Evolutionary conservation across 2,113 vertebrate genomes (phyloP).

Genomic region (Tor tambroides): DNA sequence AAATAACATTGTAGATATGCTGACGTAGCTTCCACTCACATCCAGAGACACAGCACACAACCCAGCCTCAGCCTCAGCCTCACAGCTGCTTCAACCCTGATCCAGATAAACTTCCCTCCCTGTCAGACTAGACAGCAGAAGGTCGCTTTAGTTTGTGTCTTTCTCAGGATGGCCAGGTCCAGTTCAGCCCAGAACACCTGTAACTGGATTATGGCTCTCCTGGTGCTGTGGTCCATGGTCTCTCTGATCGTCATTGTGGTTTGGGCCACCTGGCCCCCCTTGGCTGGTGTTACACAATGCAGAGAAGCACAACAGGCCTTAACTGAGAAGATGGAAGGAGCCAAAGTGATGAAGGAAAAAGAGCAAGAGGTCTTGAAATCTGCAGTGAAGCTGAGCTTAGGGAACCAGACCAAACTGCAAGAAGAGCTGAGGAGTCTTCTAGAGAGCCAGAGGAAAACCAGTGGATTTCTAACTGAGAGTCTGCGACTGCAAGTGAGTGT

Average conservation of each 20-base stretch:
- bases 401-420: constrained; percentile 43
- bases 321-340: constrained; percentile 43
- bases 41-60: background rate
- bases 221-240: constrained; percentile 58
- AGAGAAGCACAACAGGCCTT: background rate
- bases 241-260: constrained; percentile 59
- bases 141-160: background rate
- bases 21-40: background rate
- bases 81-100: background rate
- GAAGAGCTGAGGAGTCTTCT: constrained; percentile 29
- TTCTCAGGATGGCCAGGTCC: constrained; percentile 46
- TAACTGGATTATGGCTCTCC: constrained; percentile 48
- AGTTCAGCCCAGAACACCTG: constrained; percentile 38
- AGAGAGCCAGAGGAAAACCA: constrained; percentile 21
- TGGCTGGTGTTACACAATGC: constrained; percentile 34
- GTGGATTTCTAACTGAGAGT: constrained; percentile 26
- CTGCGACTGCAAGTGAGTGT: constrained; percentile 51
- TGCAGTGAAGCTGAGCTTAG: background rate
- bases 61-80: constrained; percentile 9
- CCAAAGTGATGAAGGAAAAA: constrained; percentile 27
- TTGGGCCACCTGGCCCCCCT: constrained; percentile 54
- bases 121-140: background rate
- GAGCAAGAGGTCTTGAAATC: constrained; percentile 31
- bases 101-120: background rate
- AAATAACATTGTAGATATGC: background rate